Evolutionary conservation across 2,888 invertebrate species (phyloP).

Genomic region (Leptodirus hochenwartii): DNA sequence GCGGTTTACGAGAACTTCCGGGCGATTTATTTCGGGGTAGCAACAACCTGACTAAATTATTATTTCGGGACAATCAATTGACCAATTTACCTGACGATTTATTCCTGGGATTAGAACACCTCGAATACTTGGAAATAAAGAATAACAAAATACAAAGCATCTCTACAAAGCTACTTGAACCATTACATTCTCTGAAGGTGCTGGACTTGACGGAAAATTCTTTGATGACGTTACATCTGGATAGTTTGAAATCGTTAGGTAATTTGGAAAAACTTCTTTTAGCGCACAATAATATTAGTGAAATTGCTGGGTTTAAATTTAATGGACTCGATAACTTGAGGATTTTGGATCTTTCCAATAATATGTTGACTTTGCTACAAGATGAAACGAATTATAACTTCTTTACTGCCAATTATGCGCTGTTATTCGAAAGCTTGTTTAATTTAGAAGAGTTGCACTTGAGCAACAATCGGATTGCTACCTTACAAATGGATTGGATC

Average conservation of each 20-base stretch:
- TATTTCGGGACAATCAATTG: not conserved
- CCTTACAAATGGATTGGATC: conserved; percentile 7
- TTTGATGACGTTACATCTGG: conserved; percentile 4
- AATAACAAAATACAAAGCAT: conserved; percentile 8
- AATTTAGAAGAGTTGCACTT: conserved; percentile 9
- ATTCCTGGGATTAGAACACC: conserved; percentile 1
- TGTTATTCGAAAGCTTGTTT: conserved; percentile 6
- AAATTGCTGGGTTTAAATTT: not conserved
- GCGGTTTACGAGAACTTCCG: conserved; percentile 2
- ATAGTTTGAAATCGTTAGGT: conserved; percentile 2
- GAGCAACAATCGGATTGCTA: conserved; percentile 8
- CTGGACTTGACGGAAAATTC: conserved; percentile 9
- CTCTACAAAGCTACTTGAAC: no score
- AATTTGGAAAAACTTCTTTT: conserved; percentile 9
- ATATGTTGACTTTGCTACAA: not conserved
- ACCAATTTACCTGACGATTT: not conserved
- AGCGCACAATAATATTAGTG: conserved; percentile 5
- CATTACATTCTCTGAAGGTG: no score
- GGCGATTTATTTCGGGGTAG: conserved; percentile 5
- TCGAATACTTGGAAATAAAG: conserved; percentile 8
- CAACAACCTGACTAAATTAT: not conserved
- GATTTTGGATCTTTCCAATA: conserved; percentile 2
- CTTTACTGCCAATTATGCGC: not conserved
- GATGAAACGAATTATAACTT: no score
- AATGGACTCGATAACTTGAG: not conserved